Conservation (phyloP, 2,888 invertebrate species). For the Cremastinae sp. region DNA sequence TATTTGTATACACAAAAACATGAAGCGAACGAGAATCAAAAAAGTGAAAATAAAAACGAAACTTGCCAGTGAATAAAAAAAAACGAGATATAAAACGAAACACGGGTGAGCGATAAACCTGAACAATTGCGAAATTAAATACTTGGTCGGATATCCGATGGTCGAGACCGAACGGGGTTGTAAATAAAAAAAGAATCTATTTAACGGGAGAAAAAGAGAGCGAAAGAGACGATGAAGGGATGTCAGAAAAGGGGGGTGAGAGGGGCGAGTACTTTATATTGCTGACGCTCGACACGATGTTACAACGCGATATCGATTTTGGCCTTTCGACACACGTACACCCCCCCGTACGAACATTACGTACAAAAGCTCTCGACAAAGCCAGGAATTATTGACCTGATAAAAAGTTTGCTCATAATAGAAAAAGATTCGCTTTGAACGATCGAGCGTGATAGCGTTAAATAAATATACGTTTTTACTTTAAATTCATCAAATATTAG, state of each 20-base stretch:
- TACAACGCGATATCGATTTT: constrained; percentile 60
- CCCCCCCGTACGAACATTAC: constrained; percentile 26
- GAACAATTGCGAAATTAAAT: constrained; percentile 59
- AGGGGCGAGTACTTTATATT: constrained; percentile 43
- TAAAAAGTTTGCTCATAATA: constrained; percentile 49
- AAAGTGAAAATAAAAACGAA: constrained; percentile 29
- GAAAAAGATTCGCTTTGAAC: constrained; percentile 35
- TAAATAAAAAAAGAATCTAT: constrained; percentile 39
- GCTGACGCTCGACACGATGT: constrained; percentile 59
- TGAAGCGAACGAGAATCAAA: constrained; percentile 4
- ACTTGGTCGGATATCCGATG: constrained; percentile 57
- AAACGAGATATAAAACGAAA: constrained; percentile 25
- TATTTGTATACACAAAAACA: constrained; percentile 7
- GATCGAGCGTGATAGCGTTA: constrained; percentile 20
- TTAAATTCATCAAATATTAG: not conserved
- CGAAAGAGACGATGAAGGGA: constrained; percentile 10
- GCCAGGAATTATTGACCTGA: constrained; percentile 53
- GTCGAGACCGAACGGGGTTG: constrained; percentile 33
- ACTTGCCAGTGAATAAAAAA: constrained; percentile 12
- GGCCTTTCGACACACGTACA: constrained; percentile 50
- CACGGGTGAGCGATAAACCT: constrained; percentile 13
- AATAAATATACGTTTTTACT: constrained; percentile 4
- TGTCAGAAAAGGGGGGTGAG: constrained; percentile 26
- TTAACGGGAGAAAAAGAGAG: constrained; percentile 34
- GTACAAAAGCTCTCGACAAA: constrained; percentile 41